These are phyloP conservation scores for Tachysurus vachellii DNA, from an alignment of 2,113 vertebrate genomes.

Conservation along the genomic window DNA sequence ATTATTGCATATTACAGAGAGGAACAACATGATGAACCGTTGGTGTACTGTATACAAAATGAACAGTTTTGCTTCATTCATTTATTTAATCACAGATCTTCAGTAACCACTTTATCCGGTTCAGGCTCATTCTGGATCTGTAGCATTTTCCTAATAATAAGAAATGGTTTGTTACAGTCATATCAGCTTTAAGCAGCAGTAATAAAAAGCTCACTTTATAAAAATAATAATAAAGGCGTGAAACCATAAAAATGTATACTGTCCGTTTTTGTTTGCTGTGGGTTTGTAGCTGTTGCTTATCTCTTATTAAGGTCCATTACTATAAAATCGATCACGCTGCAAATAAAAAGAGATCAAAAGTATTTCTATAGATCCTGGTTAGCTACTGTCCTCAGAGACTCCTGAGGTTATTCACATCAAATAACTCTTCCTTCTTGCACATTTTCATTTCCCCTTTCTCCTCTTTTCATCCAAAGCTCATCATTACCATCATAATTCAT, in stretches of 20 bases:
- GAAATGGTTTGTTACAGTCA: neutral
- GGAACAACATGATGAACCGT: neutral
- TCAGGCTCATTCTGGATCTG: neutral
- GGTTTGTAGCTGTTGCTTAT: neutral
- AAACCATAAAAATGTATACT: neutral
- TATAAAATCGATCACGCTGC: constrained; percentile 18
- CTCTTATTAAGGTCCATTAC: constrained; percentile 12
- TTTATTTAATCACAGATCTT: neutral
- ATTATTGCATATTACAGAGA: neutral
- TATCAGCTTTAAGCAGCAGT: neutral
- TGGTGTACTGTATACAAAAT: neutral
- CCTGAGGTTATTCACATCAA: no score
- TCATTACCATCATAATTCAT: neutral
- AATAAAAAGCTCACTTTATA: no score
- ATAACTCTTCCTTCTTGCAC: neutral
- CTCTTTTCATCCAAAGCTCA: neutral
- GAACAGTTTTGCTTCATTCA: neutral
- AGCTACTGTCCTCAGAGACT: no score
- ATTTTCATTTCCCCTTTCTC: neutral
- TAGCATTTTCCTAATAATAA: neutral
- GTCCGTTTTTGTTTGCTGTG: neutral
- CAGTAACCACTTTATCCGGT: neutral
- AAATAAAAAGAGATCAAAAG: neutral
- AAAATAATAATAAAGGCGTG: neutral
- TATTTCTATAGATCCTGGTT: no score